Evolutionary conservation across 2,797 vertebrate species (phyloP).

Genomic region (Adrianichthys oophorus): DNA sequence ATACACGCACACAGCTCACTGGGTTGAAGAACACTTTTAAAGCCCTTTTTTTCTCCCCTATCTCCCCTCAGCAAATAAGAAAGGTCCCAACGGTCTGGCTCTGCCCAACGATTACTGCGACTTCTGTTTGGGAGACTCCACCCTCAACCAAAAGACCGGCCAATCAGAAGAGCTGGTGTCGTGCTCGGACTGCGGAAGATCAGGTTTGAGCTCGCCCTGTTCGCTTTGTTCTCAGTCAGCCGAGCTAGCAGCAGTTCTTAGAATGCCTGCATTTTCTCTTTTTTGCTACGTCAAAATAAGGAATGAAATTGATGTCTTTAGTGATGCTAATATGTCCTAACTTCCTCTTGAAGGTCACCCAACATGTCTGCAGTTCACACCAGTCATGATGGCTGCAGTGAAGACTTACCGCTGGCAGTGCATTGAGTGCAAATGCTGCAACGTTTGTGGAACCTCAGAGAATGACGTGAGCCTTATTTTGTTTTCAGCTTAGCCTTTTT

Average conservation of each 20-base stretch:
- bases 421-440: conserved; percentile 98
- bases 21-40: background rate
- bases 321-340: background rate
- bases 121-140: conserved; percentile 95
- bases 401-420: conserved; percentile 99
- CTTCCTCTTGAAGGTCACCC: conserved; percentile 82
- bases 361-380: conserved; percentile 95
- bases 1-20: background rate
- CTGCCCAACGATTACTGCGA: conserved; percentile 97
- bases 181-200: conserved; percentile 95
- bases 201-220: conserved; percentile 73
- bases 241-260: background rate
- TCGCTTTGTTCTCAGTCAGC: background rate
- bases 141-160: conserved; percentile 95
- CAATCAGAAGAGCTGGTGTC: conserved; percentile 94
- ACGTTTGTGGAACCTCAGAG: conserved; percentile 95
- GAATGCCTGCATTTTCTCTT: too few relatives aligned
- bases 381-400: conserved; percentile 95
- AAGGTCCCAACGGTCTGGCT: conserved; percentile 91
- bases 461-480: conserved; percentile 86
- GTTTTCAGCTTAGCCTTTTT: too few relatives aligned
- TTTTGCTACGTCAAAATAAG: too few relatives aligned
- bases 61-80: conserved; percentile 81
- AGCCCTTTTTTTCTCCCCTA: conserved; percentile 25
- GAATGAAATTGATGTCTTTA: too few relatives aligned